phyloP scores from a whole-genome alignment of 2,113 vertebrate genomes.

The Nycticebus coucang region DNA sequence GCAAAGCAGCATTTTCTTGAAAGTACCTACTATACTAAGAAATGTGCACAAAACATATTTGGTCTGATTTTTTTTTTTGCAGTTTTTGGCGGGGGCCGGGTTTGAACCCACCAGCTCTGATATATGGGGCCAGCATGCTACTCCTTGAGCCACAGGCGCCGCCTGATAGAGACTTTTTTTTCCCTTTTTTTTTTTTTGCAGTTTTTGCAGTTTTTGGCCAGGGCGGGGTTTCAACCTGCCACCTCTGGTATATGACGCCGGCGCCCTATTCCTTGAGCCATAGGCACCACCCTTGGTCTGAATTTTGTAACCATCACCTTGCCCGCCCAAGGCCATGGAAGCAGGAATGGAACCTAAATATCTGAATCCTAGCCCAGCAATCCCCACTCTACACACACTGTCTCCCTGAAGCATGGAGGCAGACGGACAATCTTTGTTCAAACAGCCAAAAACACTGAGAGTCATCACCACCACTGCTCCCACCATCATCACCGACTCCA shows the following conservation, averaged over 20 bases:
- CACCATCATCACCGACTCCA: no score
- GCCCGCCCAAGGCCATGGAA: background rate
- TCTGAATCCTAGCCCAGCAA: accelerated
- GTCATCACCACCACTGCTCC: background rate
- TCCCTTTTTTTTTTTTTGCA: no score
- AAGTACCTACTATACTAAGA: background rate
- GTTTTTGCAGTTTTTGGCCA: no score
- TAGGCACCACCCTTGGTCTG: background rate
- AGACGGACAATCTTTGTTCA: background rate
- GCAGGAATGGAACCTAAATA: background rate
- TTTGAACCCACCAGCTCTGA: no score
- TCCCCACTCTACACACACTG: no score
- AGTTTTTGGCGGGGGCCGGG: no score
- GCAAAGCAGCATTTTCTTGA: background rate
- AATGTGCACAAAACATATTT: background rate
- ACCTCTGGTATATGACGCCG: no score
- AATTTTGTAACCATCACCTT: background rate
- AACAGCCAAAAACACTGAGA: background rate
- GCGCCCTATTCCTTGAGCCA: no score
- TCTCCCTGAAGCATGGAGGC: background rate
- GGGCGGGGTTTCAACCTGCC: no score
- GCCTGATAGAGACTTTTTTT: no score
- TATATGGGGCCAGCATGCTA: no score
- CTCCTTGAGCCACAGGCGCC: no score
- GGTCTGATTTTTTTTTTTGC: background rate